Evolutionary conservation across 2,888 invertebrate species (phyloP), one percentile per base, ranked within the genome.

Genomic region (Cheilosia soror): DNA sequence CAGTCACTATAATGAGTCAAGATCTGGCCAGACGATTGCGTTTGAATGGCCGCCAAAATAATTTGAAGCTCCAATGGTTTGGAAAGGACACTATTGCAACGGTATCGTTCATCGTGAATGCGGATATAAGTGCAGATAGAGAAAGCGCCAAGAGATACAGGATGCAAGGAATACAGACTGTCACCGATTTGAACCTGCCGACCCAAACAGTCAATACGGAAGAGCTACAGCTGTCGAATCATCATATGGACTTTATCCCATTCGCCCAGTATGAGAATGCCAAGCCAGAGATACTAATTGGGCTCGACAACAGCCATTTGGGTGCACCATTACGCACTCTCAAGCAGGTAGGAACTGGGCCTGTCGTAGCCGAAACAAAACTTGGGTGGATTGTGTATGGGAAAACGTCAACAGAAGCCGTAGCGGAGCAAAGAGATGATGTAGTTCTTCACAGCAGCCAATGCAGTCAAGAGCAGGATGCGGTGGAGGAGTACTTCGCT

Each of bases 51-150:
- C 25, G 51, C 33, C 27, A 58, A 29, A 72, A 71, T 5, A 79
- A 84, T 66, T 73, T 86, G 11, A 80, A 72, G 25, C 53, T 84
- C 9, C 58, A 62, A 29, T 87, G 82, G 77, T 66, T 66, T 53
- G 51, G 66, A 25, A 66, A 40, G 29, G 53, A 66, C 40, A 83
- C 80, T 15, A 82, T 80, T 58, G 66, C 72, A n/a, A 60, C 55
- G 20, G 27, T 76, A 40, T 75, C 78, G 3, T 47, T 62, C 2
- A 51, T 62, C 7, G 55, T 80, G 29, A 62, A 49, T 49, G 53
- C 63, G 20, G 71, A 55, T 5, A 55, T 83, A 25, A 66, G 76
- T 6, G 68, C 51, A 20, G 65, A 49, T 40, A 53, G 11, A 27
- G 77, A 77, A 42, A 13, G 11, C n/a, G 68, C 62, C 15, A 40